phyloP scores from a whole-genome alignment of 2,113 vertebrate genomes.

The Columba janthina region DNA sequence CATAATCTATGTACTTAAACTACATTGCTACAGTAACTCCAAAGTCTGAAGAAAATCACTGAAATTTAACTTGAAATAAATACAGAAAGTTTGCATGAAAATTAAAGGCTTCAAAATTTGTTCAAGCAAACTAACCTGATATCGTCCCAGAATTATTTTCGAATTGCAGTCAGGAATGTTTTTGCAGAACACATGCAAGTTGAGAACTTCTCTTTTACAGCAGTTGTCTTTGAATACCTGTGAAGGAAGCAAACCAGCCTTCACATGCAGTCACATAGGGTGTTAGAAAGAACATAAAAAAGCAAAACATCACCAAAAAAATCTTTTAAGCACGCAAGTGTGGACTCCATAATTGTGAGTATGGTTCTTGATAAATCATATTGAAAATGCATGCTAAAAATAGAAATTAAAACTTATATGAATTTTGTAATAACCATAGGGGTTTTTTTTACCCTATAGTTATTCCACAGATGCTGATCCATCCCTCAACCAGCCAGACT shows the following conservation, averaged over 20 bases:
- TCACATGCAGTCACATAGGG: not conserved
- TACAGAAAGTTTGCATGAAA: not conserved
- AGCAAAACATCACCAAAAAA: not conserved
- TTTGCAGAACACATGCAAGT: constrained; percentile 84
- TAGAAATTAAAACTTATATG: not conserved
- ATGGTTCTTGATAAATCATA: not conserved
- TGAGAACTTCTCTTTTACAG: constrained; percentile 88
- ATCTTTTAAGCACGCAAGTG: not conserved
- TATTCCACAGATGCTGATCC: not conserved
- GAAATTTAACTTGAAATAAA: not conserved
- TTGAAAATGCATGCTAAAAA: not conserved
- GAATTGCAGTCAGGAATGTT: constrained; percentile 81
- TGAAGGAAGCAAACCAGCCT: constrained; percentile 23
- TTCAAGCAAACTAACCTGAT: constrained; percentile 76
- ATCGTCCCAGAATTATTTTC: constrained; percentile 78
- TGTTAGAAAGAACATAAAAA: not conserved
- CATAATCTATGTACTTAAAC: not conserved
- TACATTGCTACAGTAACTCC: not conserved
- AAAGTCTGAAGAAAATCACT: not conserved
- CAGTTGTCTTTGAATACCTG: constrained; percentile 90
- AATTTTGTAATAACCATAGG: not conserved
- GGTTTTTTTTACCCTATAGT: accelerated
- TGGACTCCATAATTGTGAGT: not conserved
- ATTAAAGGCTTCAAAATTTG: not conserved
- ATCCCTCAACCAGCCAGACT: not conserved